Base-by-base conservation (phyloP, 2,888 invertebrate genomes). In the Drosophila prolongata region DNA sequence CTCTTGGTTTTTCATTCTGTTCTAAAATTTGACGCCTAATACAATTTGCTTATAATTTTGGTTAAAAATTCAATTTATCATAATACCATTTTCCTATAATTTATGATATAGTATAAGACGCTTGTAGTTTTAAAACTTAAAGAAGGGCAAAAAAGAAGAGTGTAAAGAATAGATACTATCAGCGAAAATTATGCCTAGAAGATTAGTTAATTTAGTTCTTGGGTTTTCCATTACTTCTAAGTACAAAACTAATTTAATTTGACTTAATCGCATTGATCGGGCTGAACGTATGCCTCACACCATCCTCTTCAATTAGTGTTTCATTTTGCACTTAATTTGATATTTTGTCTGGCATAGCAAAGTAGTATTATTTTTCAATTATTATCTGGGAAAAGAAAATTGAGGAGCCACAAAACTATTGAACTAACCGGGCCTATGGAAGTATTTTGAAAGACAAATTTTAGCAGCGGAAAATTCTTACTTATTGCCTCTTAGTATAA, bases 21-120 rank as follows among this genome's bases (percentile, higher is more conserved):
- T 79, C 85, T 86, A 87, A 83, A 86, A 86, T 83, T 85, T 87
- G 76, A 85, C 80, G 76, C 76, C 87, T 85, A 87, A 87, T 85
- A 76, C 56, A 80, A 72, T 78, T 73, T 69, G 50, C 59, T 66
- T 68, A 50, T 54, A 70, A 54, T 59, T 69, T 79, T 84, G 76
- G 79, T 78, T 85, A 79, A 87, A 80, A 80, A 76, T 79, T 80
- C 75, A 75, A 67, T 70, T 79, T 76, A 70, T 57, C 77, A 79
- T 76, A 76, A 70, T 79, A 75, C 54, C 67, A 71, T 77, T 53
- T 49, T 19, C 46, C 77, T 79, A 85, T 84, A 84, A 77, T 76
- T 81, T 72, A 80, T 71, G 84, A 67, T 70, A 54, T 69, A 58
- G 47, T 67, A 69, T 69, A 70, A 55, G 61, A 70, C 61, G 54